Evolutionary conservation across 1,140 invertebrate genomes (phyloP), one percentile per base, ranked within the genome.

Genomic region (Chrysomallon squamiferum): DNA sequence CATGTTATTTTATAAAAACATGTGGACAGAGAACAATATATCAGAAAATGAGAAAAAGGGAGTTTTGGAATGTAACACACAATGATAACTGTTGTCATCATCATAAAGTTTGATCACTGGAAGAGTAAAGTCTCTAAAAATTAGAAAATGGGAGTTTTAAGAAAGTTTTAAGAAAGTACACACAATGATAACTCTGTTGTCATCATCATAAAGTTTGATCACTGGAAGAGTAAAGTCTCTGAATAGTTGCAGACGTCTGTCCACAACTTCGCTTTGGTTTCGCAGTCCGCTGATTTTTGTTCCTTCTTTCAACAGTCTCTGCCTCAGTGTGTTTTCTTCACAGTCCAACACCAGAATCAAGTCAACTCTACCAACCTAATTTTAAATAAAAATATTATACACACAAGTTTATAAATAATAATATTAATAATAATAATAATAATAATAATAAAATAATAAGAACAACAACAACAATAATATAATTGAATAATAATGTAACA

Each of bases 61-160:
- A n/a, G n/a, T n/a, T n/a, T n/a, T n/a, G n/a, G n/a, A n/a, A 38
- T 22, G 50, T 59, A n/a, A 62, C 66, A 56, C 62, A 84, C 77
- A 30, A 83, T 67, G 56, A 74, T 72, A 13, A 83, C 61, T 79
- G 25, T 75, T 76, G 59, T 92, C 89, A 65, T 90, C 91, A 72
- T 96, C 94, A 79, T 95, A 86, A 0, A 77, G 88, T 84, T 95
- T 95, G 25, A 95, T 87, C 90, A 94, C 93, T 1, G 94, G 94
- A 61, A n/a, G n/a, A n/a, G n/a, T n/a, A n/a, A n/a, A n/a, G n/a
- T n/a, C n/a, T n/a, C n/a, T n/a, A n/a, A n/a, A n/a, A n/a, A n/a
- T n/a, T n/a, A n/a, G n/a, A n/a, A n/a, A n/a, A n/a, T n/a, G n/a
- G n/a, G n/a, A n/a, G n/a, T n/a, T n/a, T n/a, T n/a, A n/a, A n/a